Evolutionary conservation across 2,888 invertebrate species (phyloP).

Genomic region (Tiliacea aurago): DNA sequence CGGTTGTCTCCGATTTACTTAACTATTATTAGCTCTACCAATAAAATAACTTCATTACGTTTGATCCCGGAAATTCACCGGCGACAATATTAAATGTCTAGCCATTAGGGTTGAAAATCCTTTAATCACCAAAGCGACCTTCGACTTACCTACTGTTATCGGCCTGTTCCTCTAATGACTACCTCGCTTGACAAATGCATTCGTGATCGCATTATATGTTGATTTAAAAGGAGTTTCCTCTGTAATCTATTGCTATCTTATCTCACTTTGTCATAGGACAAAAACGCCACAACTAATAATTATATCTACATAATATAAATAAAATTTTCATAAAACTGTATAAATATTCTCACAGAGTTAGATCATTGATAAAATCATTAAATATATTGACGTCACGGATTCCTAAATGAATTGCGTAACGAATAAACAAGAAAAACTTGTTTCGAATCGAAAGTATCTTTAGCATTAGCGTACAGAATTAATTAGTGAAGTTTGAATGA

Average conservation of each 20-base stretch:
- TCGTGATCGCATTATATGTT: neutral
- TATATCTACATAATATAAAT: neutral
- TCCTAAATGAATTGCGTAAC: constrained; percentile 52
- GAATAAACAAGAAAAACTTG: constrained; percentile 55
- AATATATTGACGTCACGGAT: constrained; percentile 38
- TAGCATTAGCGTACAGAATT: constrained; percentile 41
- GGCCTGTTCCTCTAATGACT: neutral
- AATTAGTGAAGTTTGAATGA: constrained; percentile 52
- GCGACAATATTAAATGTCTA: neutral
- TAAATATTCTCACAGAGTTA: constrained; percentile 4
- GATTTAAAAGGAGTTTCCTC: neutral
- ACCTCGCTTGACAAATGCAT: neutral
- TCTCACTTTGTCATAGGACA: neutral
- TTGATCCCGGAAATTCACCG: neutral
- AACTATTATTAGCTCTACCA: constrained; percentile 17
- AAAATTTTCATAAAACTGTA: neutral
- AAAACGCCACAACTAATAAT: too few relatives aligned
- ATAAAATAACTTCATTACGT: constrained; percentile 20
- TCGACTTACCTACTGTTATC: neutral
- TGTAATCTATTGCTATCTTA: neutral
- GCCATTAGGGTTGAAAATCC: neutral
- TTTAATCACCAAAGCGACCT: neutral
- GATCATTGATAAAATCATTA: constrained; percentile 32
- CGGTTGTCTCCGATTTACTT: constrained; percentile 21
- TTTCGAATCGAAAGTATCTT: constrained; percentile 60